A percentile compares a stretch with the other conserved stretches of the same genome.
phyloP scores from a whole-genome alignment of 2,113 vertebrate genomes.

The Bos taurus region ARS-UCD2.0 NC_037333.1:67645501-67646000 shows the following conservation, averaged over 20 bases:
- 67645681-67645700: background rate
- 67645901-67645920: background rate
- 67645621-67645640: background rate
- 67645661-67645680: background rate
- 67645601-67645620: background rate
- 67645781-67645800: background rate
- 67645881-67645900: background rate
- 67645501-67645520: background rate
- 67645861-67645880: background rate
- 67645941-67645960: slow-evolving; percentile 57
- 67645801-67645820: background rate
- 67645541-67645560: background rate
- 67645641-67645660: background rate
- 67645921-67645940: slow-evolving; percentile 57
- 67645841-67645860: background rate
- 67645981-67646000: slow-evolving; percentile 1
- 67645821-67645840: background rate
- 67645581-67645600: background rate
- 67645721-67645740: background rate
- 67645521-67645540: background rate
- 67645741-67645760: background rate
- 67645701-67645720: background rate
- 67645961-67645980: background rate
- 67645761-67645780: background rate
- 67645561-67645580: background rate